phyloP scores from a whole-genome alignment of 37 sponge, comb jelly and placozoan genomes.

The Theonella swinhoei region DNA sequence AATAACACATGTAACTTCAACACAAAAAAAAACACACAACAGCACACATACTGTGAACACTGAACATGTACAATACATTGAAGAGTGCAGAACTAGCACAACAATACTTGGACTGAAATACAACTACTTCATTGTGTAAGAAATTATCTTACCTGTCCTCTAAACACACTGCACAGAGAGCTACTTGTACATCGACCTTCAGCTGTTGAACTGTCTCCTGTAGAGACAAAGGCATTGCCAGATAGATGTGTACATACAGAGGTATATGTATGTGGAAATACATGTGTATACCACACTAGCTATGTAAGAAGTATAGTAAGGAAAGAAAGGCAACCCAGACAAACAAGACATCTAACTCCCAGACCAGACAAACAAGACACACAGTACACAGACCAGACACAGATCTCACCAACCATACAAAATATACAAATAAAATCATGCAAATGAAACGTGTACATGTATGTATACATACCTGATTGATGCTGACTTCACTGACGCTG shows the following conservation, averaged over 20 bases:
- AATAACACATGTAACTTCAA: neutral
- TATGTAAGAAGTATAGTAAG: no score
- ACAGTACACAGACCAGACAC: no score
- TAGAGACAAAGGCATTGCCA: neutral
- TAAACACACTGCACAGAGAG: constrained; percentile 33
- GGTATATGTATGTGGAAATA: no score
- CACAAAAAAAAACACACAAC: neutral
- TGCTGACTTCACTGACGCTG: constrained; percentile 12
- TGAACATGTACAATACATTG: no score
- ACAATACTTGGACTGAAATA: no score
- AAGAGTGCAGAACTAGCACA: no score
- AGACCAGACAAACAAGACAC: constrained; percentile 5
- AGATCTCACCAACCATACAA: no score
- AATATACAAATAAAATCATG: no score
- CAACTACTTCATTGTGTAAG: neutral
- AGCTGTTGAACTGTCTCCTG: neutral
- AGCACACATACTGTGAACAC: neutral
- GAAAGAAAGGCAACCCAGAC: no score
- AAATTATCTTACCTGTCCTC: constrained; percentile 28
- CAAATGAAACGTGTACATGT: no score
- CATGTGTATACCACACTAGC: no score
- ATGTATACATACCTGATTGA: constrained; percentile 6
- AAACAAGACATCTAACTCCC: neutral
- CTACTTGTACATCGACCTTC: constrained; percentile 3
- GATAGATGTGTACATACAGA: no score